Evolutionary conservation across 2,797 vertebrate species (phyloP).

Genomic region (Epinephelus awoara): DNA sequence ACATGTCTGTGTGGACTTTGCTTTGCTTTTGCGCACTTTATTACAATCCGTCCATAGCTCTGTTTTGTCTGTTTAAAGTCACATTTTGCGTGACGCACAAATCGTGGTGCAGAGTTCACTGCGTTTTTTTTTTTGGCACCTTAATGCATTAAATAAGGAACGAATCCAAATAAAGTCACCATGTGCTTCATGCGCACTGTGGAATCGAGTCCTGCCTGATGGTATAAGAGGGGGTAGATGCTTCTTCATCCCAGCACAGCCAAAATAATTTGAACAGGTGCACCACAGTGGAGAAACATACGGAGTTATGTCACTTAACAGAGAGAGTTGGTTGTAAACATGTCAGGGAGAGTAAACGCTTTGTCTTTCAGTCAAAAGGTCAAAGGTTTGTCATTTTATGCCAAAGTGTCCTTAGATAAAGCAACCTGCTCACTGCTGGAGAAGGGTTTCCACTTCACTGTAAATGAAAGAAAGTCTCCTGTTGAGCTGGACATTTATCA

Average conservation of each 20-base stretch:
- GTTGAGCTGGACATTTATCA: constrained; percentile 19
- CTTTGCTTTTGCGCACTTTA: constrained; percentile 11
- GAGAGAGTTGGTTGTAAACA: neutral
- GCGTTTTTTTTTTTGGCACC: neutral
- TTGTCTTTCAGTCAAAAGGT: neutral
- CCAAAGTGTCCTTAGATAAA: constrained; percentile 2
- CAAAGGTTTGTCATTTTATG: constrained; percentile 20
- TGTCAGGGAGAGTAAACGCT: neutral
- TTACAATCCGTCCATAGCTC: neutral
- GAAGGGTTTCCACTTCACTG: neutral
- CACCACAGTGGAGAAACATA: neutral
- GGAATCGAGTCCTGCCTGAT: neutral
- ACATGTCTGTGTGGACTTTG: neutral
- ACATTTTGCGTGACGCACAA: neutral
- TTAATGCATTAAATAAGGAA: neutral
- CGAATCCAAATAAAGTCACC: neutral
- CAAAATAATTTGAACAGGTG: neutral
- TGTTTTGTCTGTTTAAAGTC: neutral
- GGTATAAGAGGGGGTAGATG: fast-evolving
- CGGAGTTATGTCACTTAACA: neutral
- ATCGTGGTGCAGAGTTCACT: neutral
- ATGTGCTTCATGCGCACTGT: neutral
- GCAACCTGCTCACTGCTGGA: neutral
- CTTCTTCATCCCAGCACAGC: neutral
- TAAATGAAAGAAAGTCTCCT: neutral